Percentiles rank a stretch among this genome's conserved stretches.
Evolutionary conservation across 2,888 invertebrate genomes (phyloP).

Genomic region (Dynastes hyllus): DNA sequence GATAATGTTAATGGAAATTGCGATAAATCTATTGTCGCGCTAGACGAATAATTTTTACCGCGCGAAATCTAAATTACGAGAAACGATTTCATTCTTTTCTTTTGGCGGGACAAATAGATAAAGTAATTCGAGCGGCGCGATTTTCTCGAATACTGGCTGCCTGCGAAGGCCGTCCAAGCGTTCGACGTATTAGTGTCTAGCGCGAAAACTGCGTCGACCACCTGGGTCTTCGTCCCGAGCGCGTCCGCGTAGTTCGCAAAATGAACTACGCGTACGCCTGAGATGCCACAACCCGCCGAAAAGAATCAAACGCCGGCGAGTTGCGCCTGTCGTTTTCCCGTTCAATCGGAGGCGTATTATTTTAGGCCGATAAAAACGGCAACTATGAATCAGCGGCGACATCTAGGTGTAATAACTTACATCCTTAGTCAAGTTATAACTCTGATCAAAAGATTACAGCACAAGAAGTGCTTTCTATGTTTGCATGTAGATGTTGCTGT

Average conservation of each 20-base stretch:
- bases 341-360: not conserved
- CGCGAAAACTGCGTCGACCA: conserved; percentile 35
- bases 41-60: not conserved
- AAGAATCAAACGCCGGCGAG: conserved; percentile 49
- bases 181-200: conserved; percentile 33
- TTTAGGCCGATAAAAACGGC: not conserved
- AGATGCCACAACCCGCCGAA: conserved; percentile 56
- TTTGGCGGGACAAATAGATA: not conserved
- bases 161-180: not conserved
- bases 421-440: not conserved
- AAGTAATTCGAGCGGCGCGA: not conserved
- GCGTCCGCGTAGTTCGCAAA: conserved; percentile 20
- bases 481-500: too few species aligned
- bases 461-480: not conserved
- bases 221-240: conserved; percentile 22
- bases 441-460: not conserved
- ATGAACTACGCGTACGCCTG: conserved; percentile 51
- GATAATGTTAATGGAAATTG: not conserved
- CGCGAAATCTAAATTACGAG: conserved; percentile 2
- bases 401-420: not conserved
- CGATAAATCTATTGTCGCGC: not conserved
- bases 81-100: not conserved
- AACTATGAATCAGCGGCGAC: not conserved
- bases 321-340: conserved; percentile 25
- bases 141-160: not conserved